Conservation (phyloP, 2,888 invertebrate genomes). For the Tinea pellionella region DNA sequence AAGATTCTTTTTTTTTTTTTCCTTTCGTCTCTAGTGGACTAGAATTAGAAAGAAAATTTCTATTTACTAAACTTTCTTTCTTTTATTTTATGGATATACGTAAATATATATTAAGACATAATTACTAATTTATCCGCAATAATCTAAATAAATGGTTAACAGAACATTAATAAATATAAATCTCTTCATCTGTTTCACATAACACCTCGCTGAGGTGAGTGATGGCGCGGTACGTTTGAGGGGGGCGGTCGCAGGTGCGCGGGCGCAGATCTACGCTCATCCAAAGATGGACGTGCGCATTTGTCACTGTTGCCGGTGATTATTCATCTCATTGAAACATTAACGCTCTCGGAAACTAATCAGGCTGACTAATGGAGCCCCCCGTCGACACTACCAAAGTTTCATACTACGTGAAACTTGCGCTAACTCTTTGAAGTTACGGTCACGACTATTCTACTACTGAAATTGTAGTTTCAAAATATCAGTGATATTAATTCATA, state of each 20-base stretch:
- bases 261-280: constrained; percentile 33
- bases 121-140: no score
- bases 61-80: no score
- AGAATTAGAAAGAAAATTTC: no score
- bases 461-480: neutral
- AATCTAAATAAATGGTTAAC: constrained; percentile 27
- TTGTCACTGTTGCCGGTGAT: constrained; percentile 66
- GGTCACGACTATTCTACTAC: neutral
- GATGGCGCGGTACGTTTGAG: constrained; percentile 40
- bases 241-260: constrained; percentile 44
- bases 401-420: constrained; percentile 33
- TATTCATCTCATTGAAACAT: constrained; percentile 70
- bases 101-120: no score
- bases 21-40: no score
- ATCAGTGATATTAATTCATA: neutral
- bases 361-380: constrained; percentile 67
- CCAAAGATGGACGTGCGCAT: constrained; percentile 37
- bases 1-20: no score
- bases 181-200: constrained; percentile 58
- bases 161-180: constrained; percentile 59
- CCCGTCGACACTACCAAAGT: constrained; percentile 66
- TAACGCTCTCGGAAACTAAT: constrained; percentile 63
- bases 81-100: no score
- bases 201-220: constrained; percentile 49
- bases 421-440: neutral